phyloP scores from a whole-genome alignment of 2,888 invertebrate species.

The Platerodrilus igneus region DNA sequence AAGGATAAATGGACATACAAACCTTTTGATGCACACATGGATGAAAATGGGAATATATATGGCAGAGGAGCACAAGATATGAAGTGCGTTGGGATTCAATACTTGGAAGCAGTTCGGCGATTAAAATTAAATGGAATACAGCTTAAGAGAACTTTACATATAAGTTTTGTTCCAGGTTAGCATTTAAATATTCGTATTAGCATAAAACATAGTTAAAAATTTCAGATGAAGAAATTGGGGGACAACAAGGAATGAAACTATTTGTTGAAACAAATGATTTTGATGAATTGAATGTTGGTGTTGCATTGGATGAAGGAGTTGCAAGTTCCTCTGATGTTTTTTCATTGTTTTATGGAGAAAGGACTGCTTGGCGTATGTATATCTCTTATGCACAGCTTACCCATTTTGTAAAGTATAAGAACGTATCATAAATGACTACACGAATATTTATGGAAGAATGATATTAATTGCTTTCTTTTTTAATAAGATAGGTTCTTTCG shows the following conservation, averaged over 20 bases:
- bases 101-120: conserved; percentile 67
- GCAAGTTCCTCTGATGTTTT: conserved; percentile 64
- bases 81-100: conserved; percentile 80
- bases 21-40: conserved; percentile 83
- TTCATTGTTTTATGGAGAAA: conserved; percentile 68
- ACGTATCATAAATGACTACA: no score
- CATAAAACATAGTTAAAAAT: neutral
- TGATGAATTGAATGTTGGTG: conserved; percentile 71
- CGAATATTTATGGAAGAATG: no score
- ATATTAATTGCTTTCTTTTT: no score
- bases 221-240: conserved; percentile 86
- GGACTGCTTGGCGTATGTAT: conserved; percentile 78
- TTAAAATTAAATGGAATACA: conserved; percentile 55
- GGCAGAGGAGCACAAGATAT: conserved; percentile 75
- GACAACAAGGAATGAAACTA: conserved; percentile 71
- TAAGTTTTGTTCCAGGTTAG: conserved; percentile 67
- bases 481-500: no score
- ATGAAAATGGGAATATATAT: conserved; percentile 79
- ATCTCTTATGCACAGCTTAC: neutral
- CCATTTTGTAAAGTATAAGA: no score
- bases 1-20: conserved; percentile 89
- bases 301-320: conserved; percentile 84
- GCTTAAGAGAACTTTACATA: conserved; percentile 63
- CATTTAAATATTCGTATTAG: neutral
- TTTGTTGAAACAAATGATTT: conserved; percentile 75